Conservation (phyloP, 1,140 invertebrate genomes). For the Orius insidiosus region DNA sequence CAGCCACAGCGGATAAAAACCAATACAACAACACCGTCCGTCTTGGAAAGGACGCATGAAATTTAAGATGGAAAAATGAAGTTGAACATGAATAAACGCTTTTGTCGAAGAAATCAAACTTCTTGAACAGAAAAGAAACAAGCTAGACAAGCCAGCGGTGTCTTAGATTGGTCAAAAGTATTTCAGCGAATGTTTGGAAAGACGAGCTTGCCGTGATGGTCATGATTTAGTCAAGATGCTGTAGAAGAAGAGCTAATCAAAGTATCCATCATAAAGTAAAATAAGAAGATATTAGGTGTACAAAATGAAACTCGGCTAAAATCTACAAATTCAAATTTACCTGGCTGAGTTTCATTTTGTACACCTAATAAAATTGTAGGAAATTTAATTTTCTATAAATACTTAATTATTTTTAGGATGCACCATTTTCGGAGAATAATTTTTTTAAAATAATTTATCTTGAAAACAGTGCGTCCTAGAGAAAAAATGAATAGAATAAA, state of each 20-base stretch:
- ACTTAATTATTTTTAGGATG: no score
- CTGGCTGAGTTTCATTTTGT: no score
- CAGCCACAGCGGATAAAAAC: conserved; percentile 40
- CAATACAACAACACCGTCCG: conserved; percentile 44
- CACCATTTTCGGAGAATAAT: no score
- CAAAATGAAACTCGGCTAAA: no score
- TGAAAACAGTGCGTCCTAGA: no score
- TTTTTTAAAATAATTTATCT: no score
- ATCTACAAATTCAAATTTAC: no score
- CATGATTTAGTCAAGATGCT: conserved; percentile 59
- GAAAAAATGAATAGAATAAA: no score
- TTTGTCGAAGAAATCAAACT: conserved; percentile 45
- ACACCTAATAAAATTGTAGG: no score
- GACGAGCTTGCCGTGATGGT: conserved; percentile 51
- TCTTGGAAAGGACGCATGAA: conserved; percentile 39
- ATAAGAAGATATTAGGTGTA: no score
- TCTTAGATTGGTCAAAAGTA: conserved; percentile 31
- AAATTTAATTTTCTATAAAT: no score
- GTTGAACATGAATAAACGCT: conserved; percentile 42
- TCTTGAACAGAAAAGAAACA: conserved; percentile 35
- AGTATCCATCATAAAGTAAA: no score
- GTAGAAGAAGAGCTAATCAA: conserved; percentile 64
- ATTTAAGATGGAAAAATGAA: conserved; percentile 51
- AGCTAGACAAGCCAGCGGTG: conserved; percentile 40
- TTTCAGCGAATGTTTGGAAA: conserved; percentile 50